Evolutionary conservation across 2,113 vertebrate species (phyloP).

Genomic region (Oryzias curvinotus): DNA sequence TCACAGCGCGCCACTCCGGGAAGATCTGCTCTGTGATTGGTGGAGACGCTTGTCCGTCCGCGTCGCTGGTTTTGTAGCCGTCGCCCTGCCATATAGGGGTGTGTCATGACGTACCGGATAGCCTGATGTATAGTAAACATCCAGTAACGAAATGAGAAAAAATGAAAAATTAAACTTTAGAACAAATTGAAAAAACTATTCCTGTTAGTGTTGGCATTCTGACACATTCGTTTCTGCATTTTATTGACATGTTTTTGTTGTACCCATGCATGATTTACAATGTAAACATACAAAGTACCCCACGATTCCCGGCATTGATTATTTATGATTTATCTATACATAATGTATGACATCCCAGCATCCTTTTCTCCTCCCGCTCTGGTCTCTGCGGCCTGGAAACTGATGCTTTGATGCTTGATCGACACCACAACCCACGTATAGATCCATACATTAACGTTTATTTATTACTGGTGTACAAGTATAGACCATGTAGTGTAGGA

Average conservation of each 20-base stretch:
- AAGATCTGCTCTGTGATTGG: slow-evolving; percentile 60
- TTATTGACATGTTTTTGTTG: not conserved
- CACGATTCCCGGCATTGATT: slow-evolving; percentile 35
- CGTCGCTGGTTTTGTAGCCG: slow-evolving; percentile 43
- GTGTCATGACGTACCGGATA: slow-evolving; percentile 76
- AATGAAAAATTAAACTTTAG: too few species aligned
- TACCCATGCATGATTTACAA: too few species aligned
- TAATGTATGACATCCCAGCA: slow-evolving; percentile 62
- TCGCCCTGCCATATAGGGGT: slow-evolving; percentile 73
- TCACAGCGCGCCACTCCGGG: slow-evolving; percentile 33
- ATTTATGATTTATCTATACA: slow-evolving; percentile 53
- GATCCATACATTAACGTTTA: slow-evolving; percentile 1
- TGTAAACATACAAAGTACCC: slow-evolving; percentile 11
- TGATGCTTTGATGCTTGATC: slow-evolving; percentile 38
- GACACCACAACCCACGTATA: slow-evolving; percentile 6
- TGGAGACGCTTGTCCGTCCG: slow-evolving; percentile 34
- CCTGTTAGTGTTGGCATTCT: too few species aligned
- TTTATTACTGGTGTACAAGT: too few species aligned
- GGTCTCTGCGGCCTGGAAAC: slow-evolving; percentile 29
- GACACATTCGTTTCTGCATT: not conserved
- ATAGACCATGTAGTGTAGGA: too few species aligned
- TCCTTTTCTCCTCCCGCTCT: slow-evolving; percentile 21
- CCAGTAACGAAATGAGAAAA: slow-evolving; percentile 1
- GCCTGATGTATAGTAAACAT: slow-evolving; percentile 53
- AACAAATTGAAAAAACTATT: too few species aligned